Conservation (phyloP, 2,113 vertebrate species). For the Callopanchax toddi region DNA sequence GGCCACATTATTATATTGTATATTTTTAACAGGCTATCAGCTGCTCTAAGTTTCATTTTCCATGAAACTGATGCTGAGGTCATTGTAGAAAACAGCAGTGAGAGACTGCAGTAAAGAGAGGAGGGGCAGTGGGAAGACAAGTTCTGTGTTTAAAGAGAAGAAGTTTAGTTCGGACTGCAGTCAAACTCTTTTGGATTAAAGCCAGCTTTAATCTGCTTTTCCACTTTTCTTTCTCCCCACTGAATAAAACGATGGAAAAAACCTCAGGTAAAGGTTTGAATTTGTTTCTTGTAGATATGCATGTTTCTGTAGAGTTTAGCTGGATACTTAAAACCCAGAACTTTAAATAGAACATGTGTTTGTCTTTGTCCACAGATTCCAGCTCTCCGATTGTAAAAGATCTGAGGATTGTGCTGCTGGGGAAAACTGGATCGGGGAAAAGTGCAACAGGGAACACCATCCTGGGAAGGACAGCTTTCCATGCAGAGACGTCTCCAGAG, state of each 20-base stretch:
- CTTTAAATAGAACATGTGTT: not conserved
- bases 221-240: not conserved
- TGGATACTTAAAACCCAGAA: not conserved
- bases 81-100: no score
- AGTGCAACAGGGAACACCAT: constrained; percentile 70
- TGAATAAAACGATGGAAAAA: constrained; percentile 17
- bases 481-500: not conserved
- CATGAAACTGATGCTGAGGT: not conserved
- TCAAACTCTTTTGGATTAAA: not conserved
- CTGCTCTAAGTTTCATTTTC: not conserved
- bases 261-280: not conserved
- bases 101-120: not conserved
- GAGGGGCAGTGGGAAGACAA: not conserved
- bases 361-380: not conserved
- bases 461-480: constrained; percentile 35
- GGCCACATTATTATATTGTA: no score
- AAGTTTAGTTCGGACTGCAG: not conserved
- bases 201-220: not conserved
- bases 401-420: constrained; percentile 47
- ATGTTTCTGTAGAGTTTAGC: accelerated
- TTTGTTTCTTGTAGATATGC: not conserved
- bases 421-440: constrained; percentile 62
- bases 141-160: not conserved
- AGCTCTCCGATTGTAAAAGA: not conserved
- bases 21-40: no score